A percentile compares a stretch with the other conserved stretches of the same genome.
Evolutionary conservation across 23 tunicate species (phyloP).

Genomic region (Corella eumyota): DNA sequence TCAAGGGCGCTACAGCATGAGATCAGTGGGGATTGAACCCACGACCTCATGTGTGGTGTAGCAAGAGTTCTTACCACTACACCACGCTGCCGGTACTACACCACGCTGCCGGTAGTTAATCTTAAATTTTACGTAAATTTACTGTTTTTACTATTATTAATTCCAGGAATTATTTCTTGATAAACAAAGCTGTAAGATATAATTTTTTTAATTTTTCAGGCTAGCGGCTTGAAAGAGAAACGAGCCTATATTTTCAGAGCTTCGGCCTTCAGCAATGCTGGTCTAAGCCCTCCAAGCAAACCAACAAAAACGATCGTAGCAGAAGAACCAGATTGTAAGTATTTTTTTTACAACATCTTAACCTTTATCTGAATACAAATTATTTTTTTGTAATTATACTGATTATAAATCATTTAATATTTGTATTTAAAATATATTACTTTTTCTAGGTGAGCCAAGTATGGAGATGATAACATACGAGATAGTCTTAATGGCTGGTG

Average conservation of each 20-base stretch:
- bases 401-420: too few species aligned
- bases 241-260: slow-evolving; percentile 72
- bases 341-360: background rate
- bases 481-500: slow-evolving; percentile 52
- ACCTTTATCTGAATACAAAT: background rate
- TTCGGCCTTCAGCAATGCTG: slow-evolving; percentile 64
- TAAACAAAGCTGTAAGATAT: too few species aligned
- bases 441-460: slow-evolving; percentile 25
- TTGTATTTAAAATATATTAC: too few species aligned
- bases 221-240: slow-evolving; percentile 57
- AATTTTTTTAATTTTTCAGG: slow-evolving; percentile 14
- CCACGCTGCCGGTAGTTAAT: too few species aligned
- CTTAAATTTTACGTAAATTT: too few species aligned
- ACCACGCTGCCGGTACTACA: too few species aligned
- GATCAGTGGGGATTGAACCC: too few species aligned
- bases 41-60: too few species aligned
- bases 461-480: slow-evolving; percentile 40
- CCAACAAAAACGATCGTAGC: slow-evolving; percentile 29
- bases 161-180: too few species aligned
- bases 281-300: slow-evolving; percentile 52
- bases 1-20: too few species aligned
- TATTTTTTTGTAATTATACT: background rate
- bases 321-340: slow-evolving; percentile 66
- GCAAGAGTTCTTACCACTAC: too few species aligned
- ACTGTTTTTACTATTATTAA: too few species aligned